A percentile compares a stretch with the other conserved stretches of the same genome.
These are phyloP conservation scores for Tachina grossa DNA, from an alignment of 2,888 invertebrate species.

Conservation along the genomic window DNA sequence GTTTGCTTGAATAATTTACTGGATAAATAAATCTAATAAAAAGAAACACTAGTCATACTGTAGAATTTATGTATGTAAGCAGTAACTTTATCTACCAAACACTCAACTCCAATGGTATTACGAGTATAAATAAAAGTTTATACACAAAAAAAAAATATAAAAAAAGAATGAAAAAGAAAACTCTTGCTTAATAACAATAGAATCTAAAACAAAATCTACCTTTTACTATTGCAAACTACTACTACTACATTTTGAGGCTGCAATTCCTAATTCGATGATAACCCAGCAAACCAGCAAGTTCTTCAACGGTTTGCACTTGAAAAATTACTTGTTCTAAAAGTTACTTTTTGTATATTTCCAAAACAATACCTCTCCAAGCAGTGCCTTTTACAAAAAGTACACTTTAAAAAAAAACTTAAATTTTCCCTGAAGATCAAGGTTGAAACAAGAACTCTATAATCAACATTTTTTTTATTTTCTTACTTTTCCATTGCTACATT, in stretches of 20 bases:
- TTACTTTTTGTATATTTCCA: too few species aligned
- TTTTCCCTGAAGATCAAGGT: too few species aligned
- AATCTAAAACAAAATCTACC: not conserved
- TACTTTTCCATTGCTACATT: too few species aligned
- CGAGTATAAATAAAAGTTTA: not conserved
- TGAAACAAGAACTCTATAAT: too few species aligned
- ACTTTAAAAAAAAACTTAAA: too few species aligned
- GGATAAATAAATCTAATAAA: slow-evolving; percentile 49
- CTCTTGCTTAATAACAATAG: slow-evolving; percentile 41
- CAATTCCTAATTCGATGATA: too few species aligned
- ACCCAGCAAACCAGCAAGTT: too few species aligned
- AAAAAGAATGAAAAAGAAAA: slow-evolving; percentile 12
- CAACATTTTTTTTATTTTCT: too few species aligned
- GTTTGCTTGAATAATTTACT: slow-evolving; percentile 37
- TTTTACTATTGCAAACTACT: slow-evolving; percentile 2
- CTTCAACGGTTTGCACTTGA: too few species aligned
- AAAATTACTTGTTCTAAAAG: too few species aligned
- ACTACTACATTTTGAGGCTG: not conserved
- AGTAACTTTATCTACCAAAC: not conserved
- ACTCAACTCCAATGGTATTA: not conserved
- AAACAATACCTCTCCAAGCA: too few species aligned
- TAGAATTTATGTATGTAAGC: not conserved
- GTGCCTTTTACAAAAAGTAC: too few species aligned
- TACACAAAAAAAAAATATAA: not conserved
- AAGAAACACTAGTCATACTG: slow-evolving; percentile 2